phyloP scores from a whole-genome alignment of 2,113 vertebrate genomes.

The Emydocephalus ijimae region DNA sequence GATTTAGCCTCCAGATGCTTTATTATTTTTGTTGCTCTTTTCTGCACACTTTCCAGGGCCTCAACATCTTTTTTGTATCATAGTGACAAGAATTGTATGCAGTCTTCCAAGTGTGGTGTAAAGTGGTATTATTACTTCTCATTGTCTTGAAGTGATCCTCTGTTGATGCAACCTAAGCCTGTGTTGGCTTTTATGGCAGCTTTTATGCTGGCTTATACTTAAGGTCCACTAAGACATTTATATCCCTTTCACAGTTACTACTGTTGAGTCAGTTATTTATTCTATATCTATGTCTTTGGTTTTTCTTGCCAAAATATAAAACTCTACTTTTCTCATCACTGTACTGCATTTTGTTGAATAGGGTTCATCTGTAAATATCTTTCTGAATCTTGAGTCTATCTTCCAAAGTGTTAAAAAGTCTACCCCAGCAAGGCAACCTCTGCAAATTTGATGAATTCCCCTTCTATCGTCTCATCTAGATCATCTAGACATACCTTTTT shows the following conservation, averaged over 20 bases:
- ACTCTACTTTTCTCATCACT: not conserved
- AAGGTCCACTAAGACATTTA: not conserved
- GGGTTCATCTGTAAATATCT: not conserved
- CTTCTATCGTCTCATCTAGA: no score
- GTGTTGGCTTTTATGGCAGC: not conserved
- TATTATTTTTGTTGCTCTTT: not conserved
- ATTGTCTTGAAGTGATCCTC: not conserved
- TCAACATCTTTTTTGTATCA: not conserved
- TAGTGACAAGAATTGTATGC: not conserved
- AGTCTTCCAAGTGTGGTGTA: not conserved
- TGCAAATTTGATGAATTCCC: not conserved
- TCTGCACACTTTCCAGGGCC: not conserved
- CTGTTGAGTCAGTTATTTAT: not conserved
- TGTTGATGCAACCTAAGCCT: not conserved
- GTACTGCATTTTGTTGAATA: not conserved
- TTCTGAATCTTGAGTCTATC: not conserved
- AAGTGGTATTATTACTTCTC: not conserved
- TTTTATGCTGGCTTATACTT: not conserved
- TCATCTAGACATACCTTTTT: not conserved
- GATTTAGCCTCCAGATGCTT: not conserved
- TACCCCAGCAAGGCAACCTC: rapidly evolving
- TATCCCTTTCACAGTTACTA: not conserved
- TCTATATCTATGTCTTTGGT: not conserved
- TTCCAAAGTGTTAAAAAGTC: not conserved
- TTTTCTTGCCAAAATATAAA: not conserved